A percentile compares a stretch with the other conserved stretches of the same genome.
Evolutionary conservation across 2,797 vertebrate genomes (phyloP).

Genomic region (Tachyglossus aculeatus): DNA sequence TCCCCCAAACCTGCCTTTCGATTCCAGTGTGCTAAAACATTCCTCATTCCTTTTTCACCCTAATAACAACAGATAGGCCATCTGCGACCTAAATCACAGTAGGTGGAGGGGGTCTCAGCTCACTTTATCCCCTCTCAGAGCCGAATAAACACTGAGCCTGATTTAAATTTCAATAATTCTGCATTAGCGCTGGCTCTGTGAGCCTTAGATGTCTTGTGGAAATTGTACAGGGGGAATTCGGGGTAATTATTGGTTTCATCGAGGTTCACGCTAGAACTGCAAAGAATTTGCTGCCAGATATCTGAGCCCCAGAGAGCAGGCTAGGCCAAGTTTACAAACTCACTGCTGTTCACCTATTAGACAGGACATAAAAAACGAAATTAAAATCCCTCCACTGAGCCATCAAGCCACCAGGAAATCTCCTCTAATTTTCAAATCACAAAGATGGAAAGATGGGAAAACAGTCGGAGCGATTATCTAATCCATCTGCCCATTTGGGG

Average conservation of each 20-base stretch:
- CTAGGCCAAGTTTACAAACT: slow-evolving; percentile 16
- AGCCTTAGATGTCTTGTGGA: slow-evolving; percentile 28
- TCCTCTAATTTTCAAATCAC: slow-evolving; percentile 38
- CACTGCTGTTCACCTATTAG: slow-evolving; percentile 42
- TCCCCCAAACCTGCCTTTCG: too few relatives aligned
- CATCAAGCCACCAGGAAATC: slow-evolving; percentile 34
- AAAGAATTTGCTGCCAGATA: slow-evolving; percentile 27
- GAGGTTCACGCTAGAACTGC: slow-evolving; percentile 23
- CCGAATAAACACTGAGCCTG: slow-evolving; percentile 57
- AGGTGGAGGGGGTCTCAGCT: slow-evolving; percentile 52
- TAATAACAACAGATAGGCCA: slow-evolving; percentile 40
- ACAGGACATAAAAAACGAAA: slow-evolving; percentile 50
- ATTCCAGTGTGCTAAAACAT: too few relatives aligned
- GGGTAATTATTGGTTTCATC: slow-evolving; percentile 46
- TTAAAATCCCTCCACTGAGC: slow-evolving; percentile 35
- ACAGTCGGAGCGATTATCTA: slow-evolving; percentile 32
- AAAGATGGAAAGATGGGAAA: slow-evolving; percentile 34
- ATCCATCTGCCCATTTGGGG: slow-evolving; percentile 15
- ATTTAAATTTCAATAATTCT: slow-evolving; percentile 60
- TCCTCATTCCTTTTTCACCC: slow-evolving; percentile 38
- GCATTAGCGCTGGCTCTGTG: slow-evolving; percentile 19
- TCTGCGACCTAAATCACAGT: slow-evolving; percentile 44
- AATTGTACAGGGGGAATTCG: slow-evolving; percentile 43
- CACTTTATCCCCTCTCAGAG: slow-evolving; percentile 48
- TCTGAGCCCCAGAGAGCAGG: slow-evolving; percentile 19